Conservation (phyloP, 2,888 invertebrate genomes). For the Tineola bisselliella region DNA sequence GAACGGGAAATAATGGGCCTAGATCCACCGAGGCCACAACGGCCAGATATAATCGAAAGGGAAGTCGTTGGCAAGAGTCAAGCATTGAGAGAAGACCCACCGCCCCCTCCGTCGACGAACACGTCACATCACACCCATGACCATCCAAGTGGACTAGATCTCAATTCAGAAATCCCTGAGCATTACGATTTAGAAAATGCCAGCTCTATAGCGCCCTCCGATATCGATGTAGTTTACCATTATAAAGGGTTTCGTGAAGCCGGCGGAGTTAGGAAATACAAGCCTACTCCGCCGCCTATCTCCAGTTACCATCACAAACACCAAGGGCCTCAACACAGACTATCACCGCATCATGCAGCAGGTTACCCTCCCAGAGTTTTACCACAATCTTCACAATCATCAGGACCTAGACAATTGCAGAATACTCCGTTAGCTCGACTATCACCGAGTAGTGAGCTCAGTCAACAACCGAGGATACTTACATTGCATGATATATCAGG, state of each 20-base stretch:
- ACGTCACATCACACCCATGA: conserved; percentile 77
- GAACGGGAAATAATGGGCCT: conserved; percentile 81
- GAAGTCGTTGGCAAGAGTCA: conserved; percentile 88
- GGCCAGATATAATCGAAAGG: conserved; percentile 93
- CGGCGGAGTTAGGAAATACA: conserved; percentile 85
- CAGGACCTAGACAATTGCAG: conserved; percentile 79
- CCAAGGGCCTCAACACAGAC: conserved; percentile 76
- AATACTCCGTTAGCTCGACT: conserved; percentile 90
- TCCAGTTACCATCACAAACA: conserved; percentile 83
- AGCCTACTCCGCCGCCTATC: conserved; percentile 84
- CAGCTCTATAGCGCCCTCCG: conserved; percentile 96
- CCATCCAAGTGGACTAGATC: conserved; percentile 77
- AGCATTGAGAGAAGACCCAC: conserved; percentile 79
- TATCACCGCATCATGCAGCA: conserved; percentile 79
- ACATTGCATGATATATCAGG: conserved; percentile 94
- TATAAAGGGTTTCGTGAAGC: conserved; percentile 94
- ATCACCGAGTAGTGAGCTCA: conserved; percentile 92
- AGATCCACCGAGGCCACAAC: conserved; percentile 80
- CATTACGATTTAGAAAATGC: conserved; percentile 97
- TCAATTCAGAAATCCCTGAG: conserved; percentile 84
- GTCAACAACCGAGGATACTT: conserved; percentile 92
- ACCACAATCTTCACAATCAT: conserved; percentile 75
- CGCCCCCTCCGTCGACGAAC: conserved; percentile 78
- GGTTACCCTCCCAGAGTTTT: conserved; percentile 79
- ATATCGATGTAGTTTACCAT: conserved; percentile 96